Base-by-base conservation (phyloP, 2,888 invertebrate genomes). In the Odontomyia ornata region DNA sequence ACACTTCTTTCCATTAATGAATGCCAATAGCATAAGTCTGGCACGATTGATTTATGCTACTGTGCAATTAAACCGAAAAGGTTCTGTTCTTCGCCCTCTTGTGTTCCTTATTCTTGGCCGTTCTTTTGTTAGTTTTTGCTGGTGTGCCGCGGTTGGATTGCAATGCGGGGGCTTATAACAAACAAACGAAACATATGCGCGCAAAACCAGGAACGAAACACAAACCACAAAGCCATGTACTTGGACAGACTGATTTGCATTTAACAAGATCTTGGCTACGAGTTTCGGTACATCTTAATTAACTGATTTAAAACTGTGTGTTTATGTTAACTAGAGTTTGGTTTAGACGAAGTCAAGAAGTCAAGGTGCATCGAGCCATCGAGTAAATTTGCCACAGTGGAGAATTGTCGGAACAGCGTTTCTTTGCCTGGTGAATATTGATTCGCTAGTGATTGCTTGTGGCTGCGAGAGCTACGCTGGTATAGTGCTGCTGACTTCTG, bases 281-380 rank as follows among this genome's bases (percentile, higher is more conserved):
- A 67, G 64, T 77, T 78, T 71, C 18, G 71, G 79, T 79, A 79
- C 79, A 79, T 79, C 79, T 79, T 79, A 79, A 79, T 79, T 79
- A 79, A 79, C 79, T 67, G 65, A 60, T 72, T 77, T 77, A 75
- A 64, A 76, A 77, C 28, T 76, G 76, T 76, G 67, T 76, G 76
- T 76, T 76, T 76, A 76, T 76, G 76, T 76, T 76, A 76, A 76
- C 67, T 67, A 56, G 64, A 62, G 64, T 75, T 75, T 7, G 47
- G 27, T 43, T 47, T 27, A 47, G 69, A 69, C 47, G 25, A 47
- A 47, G 46, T 25, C 46, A 46, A 21, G 69, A 15, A 9, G 28
- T 15, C 30, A 18, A 30, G 7, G 21, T 15, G 36, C n/a, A 65
- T 11, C 23, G n/a, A n/a, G n/a, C 43, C 11, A 7, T 11, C 7